phyloP scores from a whole-genome alignment of 2,888 invertebrate species.

The Orthonevra nobilis region DNA sequence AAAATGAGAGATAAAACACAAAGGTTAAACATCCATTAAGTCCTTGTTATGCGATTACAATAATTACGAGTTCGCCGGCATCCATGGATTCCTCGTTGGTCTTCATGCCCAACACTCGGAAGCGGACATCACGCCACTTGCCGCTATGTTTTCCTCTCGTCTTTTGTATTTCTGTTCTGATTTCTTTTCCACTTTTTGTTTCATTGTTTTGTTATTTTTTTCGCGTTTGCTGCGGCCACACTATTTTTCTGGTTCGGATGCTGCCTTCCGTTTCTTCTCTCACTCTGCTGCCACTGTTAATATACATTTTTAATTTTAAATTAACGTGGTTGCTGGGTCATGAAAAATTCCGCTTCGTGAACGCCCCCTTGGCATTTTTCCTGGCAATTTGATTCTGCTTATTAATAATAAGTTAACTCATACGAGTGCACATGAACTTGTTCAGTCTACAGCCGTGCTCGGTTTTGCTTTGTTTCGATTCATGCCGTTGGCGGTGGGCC shows the following conservation, averaged over 20 bases:
- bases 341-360: conserved; percentile 34
- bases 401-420: conserved; percentile 65
- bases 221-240: conserved; percentile 26
- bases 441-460: conserved; percentile 8
- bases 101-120: conserved; percentile 1
- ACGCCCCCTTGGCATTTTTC: conserved; percentile 30
- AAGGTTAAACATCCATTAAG: conserved; percentile 65
- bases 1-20: conserved; percentile 22
- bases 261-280: conserved; percentile 20
- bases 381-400: conserved; percentile 62
- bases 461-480: conserved; percentile 17
- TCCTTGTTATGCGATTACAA: conserved; percentile 65
- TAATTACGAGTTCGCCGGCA: conserved; percentile 54
- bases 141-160: conserved; percentile 9
- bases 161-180: conserved; percentile 1
- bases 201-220: conserved; percentile 6
- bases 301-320: conserved; percentile 69
- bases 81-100: conserved; percentile 11
- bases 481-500: conserved; percentile 3
- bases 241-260: conserved; percentile 39
- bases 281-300: conserved; percentile 55
- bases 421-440: conserved; percentile 44
- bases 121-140: conserved; percentile 42
- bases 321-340: conserved; percentile 52
- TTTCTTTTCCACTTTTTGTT: neutral